These are phyloP conservation scores for Chionoecetes opilio DNA, from an alignment of 1,140 invertebrate genomes.

Conservation along the genomic window DNA sequence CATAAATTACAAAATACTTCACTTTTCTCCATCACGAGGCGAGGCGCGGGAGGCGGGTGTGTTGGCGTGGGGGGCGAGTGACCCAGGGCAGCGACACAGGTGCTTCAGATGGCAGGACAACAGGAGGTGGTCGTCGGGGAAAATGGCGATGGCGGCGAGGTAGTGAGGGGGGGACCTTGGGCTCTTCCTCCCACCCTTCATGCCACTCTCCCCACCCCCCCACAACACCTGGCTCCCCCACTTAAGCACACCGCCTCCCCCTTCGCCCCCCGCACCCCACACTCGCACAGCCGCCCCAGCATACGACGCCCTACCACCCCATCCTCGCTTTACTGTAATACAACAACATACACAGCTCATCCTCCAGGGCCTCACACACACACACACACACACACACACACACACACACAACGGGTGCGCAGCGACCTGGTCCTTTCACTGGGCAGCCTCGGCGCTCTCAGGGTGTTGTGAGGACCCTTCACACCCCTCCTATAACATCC, in stretches of 20 bases:
- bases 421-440: constrained; percentile 1
- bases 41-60: background rate
- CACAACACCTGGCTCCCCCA: constrained; percentile 20
- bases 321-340: background rate
- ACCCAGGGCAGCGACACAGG: background rate
- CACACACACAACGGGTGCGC: background rate
- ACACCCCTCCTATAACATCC: constrained; percentile 25
- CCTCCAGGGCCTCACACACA: background rate
- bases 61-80: constrained; percentile 14
- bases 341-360: background rate
- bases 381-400: background rate
- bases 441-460: background rate
- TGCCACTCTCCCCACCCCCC: background rate
- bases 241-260: constrained; percentile 22
- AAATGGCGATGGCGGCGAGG: constrained; percentile 54
- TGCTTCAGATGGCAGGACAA: constrained; percentile 32
- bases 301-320: background rate
- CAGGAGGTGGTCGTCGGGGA: background rate
- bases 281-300: constrained; percentile 21
- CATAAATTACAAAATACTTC: constrained; percentile 74
- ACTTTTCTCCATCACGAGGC: constrained; percentile 54
- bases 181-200: background rate
- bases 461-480: background rate
- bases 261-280: constrained; percentile 31
- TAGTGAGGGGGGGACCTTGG: background rate